Base-by-base conservation (phyloP, 2,797 vertebrate species). In the Cetoscarus ocellatus region DNA sequence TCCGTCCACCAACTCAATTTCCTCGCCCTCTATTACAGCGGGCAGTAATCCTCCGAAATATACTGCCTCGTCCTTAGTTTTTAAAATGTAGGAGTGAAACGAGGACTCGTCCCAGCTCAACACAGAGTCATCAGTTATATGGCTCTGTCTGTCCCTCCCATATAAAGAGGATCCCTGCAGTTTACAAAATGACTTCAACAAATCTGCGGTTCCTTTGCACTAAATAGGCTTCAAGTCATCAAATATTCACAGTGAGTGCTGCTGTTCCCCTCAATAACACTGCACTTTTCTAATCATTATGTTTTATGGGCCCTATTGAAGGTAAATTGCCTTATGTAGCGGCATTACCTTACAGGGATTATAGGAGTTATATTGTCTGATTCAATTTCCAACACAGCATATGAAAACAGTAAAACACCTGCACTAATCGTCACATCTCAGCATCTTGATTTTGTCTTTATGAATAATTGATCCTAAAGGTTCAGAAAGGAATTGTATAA, bases 1-100 rank as follows among this genome's bases (percentile, higher is more conserved):
- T 73, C 73, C n/a, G 49, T 73, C 71, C 67, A 57, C 60, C 47
- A 45, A 59, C 71, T 82, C 61, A 60, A 74, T 83, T 84, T 77
- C 73, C 70, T 63, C 19, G 58, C 65, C 62, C 84, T 81, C 39
- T 7, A 83, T 83, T 79, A 63, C 43, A 71, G 68, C 48, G 70
- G 73, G 67, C 48, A 34, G 70, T 73, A 77, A 86, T 84, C 65
- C 45, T 72, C 58, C 17, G 6, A 42, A 82, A 82, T 40, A 2
- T 77, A 75, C 73, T 55, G 66, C 70, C 50, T 2, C 8, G 45
- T 48, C 59, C 57, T 79, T 62, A 57, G 15, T 75, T 79, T 80
- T 65, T 47, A 39, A 73, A 70, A 70, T 66, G 56, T 50, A 73
- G 6, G 11, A 81, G 61, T 7, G 14, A 45, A 45, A 50, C 52